A percentile compares a stretch with the other conserved stretches of the same genome.
These are phyloP conservation scores for Halcyon leucocephala DNA, from an alignment of 2,797 vertebrate species.

Conservation along the genomic window DNA sequence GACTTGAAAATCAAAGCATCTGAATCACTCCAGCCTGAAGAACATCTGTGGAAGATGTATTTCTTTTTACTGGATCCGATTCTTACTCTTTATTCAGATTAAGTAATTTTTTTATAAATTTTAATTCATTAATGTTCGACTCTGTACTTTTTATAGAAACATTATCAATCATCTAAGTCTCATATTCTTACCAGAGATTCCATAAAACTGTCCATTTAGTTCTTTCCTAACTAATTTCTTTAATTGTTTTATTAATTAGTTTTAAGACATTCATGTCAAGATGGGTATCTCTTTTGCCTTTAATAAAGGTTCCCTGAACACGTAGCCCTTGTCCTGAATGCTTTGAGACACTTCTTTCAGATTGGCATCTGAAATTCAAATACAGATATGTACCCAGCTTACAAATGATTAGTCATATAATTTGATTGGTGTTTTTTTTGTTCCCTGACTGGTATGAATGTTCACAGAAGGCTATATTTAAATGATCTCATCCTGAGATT, in stretches of 20 bases:
- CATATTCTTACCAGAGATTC: neutral
- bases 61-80: neutral
- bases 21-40: neutral
- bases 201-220: neutral
- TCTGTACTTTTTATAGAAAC: neutral
- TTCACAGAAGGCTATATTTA: constrained; percentile 57
- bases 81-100: neutral
- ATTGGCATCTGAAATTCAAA: constrained; percentile 47
- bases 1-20: neutral
- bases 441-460: constrained; percentile 31
- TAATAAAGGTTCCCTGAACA: neutral
- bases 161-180: neutral
- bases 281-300: neutral
- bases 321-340: neutral
- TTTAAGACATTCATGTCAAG: neutral
- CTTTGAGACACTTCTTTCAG: neutral
- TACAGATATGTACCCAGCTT: neutral
- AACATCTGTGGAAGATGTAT: neutral
- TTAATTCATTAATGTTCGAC: neutral
- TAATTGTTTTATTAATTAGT: neutral
- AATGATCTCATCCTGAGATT: constrained; percentile 57
- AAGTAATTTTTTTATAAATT: neutral
- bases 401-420: constrained; percentile 56
- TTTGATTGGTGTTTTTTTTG: constrained; percentile 42
- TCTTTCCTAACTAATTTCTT: neutral